These are phyloP conservation scores for Pheosia tremula DNA, from an alignment of 2,888 invertebrate species.

Conservation along the genomic window DNA sequence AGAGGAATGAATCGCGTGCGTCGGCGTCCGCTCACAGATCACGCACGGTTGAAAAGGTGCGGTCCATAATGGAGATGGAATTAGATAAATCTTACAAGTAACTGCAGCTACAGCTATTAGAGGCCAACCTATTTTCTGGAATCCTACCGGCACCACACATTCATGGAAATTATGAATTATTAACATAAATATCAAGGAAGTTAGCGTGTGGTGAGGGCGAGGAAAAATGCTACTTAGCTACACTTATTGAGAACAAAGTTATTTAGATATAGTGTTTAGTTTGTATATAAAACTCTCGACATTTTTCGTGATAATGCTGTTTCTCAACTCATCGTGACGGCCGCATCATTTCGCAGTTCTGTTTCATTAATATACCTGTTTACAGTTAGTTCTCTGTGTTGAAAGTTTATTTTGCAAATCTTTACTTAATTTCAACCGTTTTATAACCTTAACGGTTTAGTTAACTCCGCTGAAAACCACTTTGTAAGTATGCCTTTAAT, in stretches of 20 bases:
- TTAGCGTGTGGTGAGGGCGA: background rate
- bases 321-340: constrained; percentile 68
- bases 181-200: constrained; percentile 14
- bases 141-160: constrained; percentile 19
- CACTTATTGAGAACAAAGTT: background rate
- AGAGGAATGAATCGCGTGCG: constrained; percentile 57
- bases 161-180: constrained; percentile 12
- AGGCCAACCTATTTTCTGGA: constrained; percentile 55
- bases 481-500: background rate
- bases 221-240: constrained; percentile 1
- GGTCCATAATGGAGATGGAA: constrained; percentile 63
- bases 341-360: constrained; percentile 59
- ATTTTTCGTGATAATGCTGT: constrained; percentile 57
- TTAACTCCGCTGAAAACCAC: constrained; percentile 1
- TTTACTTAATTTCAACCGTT: constrained; percentile 22
- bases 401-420: constrained; percentile 47
- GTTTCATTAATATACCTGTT: constrained; percentile 51
- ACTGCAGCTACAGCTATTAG: constrained; percentile 48
- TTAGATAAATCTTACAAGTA: constrained; percentile 70
- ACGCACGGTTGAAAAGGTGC: constrained; percentile 53
- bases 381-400: constrained; percentile 42
- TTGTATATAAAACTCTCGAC: constrained; percentile 26
- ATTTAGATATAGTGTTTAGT: background rate
- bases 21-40: constrained; percentile 47
- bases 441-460: constrained; percentile 6